Percentiles rank a stretch among this genome's conserved stretches.
These are phyloP conservation scores for Lymantria dispar DNA, from an alignment of 2,888 invertebrate species.

Conservation along the genomic window DNA sequence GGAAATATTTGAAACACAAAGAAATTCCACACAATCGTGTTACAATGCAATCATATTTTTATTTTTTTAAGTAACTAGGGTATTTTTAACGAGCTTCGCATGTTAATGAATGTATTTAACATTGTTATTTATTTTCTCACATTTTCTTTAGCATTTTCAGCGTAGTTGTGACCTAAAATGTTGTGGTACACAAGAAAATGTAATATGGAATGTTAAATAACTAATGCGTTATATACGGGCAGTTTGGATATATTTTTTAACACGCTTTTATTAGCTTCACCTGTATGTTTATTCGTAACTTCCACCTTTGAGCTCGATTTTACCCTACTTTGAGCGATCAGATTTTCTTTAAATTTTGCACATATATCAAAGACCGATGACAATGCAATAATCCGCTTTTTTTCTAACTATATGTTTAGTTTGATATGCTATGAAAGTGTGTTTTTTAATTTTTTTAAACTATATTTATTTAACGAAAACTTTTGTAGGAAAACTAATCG, in stretches of 20 bases:
- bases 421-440: no score
- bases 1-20: constrained; percentile 12
- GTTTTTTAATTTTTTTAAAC: no score
- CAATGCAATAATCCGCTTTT: no score
- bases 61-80: constrained; percentile 12
- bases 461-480: no score
- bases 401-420: no score
- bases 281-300: no score
- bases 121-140: constrained; percentile 29
- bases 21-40: constrained; percentile 24
- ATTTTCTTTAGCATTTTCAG: constrained; percentile 25
- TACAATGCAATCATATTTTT: constrained; percentile 27
- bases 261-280: neutral
- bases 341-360: no score
- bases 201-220: constrained; percentile 7
- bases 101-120: constrained; percentile 38
- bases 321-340: no score
- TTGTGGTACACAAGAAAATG: constrained; percentile 9
- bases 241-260: neutral
- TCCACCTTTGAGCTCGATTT: no score
- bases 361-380: no score
- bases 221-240: constrained; percentile 12
- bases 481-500: no score
- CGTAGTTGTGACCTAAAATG: constrained; percentile 25
- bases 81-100: constrained; percentile 34